Base-by-base conservation (phyloP, 2,113 vertebrate species). In the Dasyprocta punctata region DNA sequence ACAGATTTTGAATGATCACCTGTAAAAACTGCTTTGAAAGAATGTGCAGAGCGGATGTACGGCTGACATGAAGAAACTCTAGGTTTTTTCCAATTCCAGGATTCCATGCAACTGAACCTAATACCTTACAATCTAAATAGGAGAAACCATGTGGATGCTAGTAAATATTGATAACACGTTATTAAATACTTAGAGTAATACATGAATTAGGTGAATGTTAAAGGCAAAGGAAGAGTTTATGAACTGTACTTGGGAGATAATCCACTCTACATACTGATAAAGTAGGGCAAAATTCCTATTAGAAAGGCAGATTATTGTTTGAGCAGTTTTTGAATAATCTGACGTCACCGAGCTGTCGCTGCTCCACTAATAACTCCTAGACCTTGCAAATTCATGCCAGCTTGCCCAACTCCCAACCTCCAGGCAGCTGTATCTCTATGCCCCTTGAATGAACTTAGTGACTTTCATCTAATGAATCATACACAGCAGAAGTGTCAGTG, bases 1-100 rank as follows among this genome's bases (percentile, higher is more conserved):
- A 20, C 28, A 85, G 88, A 87, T 63, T 28, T 33, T 33, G 22
- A 77, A 54, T 41, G 33, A 49, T 33, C 60, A 92, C 49, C 52
- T 88, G 30, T 60, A 58, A 92, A 95, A 63, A 96, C 38, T 65
- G 36, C 52, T 86, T 85, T 69, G 58, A 69, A 81, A 78, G 58
- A 78, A 86, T 16, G 1, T 52, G 1, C 26, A 47, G 30, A 52
- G 61, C n/a, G 56, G 84, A n/a, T 94, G n/a, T 56, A 84, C 12
- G 6, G 28, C 6, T 91, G 60, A 60, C 61, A 71, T 24, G 33
- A 56, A 65, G 44, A 52, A 63, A 86, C 22, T 5, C 87, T 16
- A 7, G 11, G 12, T 52, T 33, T 77, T 14, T 26, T 30, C 38
- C 89, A 52, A 54, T 16, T 38, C 56, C 52, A 71, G 36, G 69